These are phyloP conservation scores for Xiphydria camelus DNA, from an alignment of 2,888 invertebrate genomes.

Conservation along the genomic window DNA sequence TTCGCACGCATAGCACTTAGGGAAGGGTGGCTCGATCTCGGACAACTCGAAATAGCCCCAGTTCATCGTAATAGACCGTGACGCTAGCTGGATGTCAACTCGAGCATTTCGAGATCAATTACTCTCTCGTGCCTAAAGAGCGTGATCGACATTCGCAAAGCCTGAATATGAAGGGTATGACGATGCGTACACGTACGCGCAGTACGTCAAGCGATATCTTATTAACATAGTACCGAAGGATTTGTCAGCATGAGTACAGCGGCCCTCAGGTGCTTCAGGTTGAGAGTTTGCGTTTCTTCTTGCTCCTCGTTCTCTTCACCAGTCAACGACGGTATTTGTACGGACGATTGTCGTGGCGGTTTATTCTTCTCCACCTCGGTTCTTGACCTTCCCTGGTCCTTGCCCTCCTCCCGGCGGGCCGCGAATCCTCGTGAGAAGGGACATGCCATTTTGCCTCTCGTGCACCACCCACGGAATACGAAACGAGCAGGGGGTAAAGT, in stretches of 20 bases:
- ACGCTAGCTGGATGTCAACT: too few species aligned
- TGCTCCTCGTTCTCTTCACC: constrained; percentile 66
- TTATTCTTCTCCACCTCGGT: constrained; percentile 32
- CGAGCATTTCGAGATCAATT: too few species aligned
- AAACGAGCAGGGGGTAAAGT: too few species aligned
- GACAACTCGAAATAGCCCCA: too few species aligned
- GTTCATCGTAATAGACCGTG: too few species aligned
- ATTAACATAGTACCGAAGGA: constrained; percentile 82
- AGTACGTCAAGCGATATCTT: too few species aligned
- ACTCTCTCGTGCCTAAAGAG: too few species aligned
- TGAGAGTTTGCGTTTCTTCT: constrained; percentile 68
- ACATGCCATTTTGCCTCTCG: constrained; percentile 46
- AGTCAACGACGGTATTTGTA: constrained; percentile 61
- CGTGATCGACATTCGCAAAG: too few species aligned
- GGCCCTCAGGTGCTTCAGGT: constrained; percentile 78
- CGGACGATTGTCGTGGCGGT: constrained; percentile 67
- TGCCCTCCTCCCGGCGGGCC: constrained; percentile 24
- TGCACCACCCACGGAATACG: not conserved
- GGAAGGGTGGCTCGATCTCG: too few species aligned
- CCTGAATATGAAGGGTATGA: too few species aligned
- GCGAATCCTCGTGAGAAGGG: constrained; percentile 44
- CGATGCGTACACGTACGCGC: too few species aligned
- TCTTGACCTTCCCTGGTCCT: constrained; percentile 21
- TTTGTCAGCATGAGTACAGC: constrained; percentile 80
- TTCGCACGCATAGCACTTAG: too few species aligned